A percentile compares a stretch with the other conserved stretches of the same genome.
phyloP scores from a whole-genome alignment of 1,140 invertebrate species.

The Whitmania pigra region DNA sequence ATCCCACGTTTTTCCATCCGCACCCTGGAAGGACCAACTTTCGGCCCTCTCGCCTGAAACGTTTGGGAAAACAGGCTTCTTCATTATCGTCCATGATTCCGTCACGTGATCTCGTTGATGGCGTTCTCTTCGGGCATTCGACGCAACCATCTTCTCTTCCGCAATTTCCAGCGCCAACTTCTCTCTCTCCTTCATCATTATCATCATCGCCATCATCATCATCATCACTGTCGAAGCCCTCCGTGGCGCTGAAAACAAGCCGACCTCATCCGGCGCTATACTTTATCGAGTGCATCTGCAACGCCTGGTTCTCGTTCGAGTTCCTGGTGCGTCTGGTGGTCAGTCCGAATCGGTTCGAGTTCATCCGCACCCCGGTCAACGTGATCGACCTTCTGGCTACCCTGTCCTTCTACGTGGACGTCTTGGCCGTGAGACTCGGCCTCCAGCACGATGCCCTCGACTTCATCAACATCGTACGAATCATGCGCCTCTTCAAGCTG shows the following conservation, averaged over 20 bases:
- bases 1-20: no score
- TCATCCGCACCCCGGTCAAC: constrained; percentile 47
- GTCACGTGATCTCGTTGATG: no score
- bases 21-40: no score
- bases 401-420: constrained; percentile 89
- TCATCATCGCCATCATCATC: constrained; percentile 12
- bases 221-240: no score
- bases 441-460: constrained; percentile 80
- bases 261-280: constrained; percentile 7
- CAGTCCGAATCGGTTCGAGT: constrained; percentile 52
- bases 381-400: constrained; percentile 84
- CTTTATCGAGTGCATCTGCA: constrained; percentile 69
- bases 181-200: background rate
- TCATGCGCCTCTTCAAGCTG: constrained; percentile 92
- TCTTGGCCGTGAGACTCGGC: constrained; percentile 62
- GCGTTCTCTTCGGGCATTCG: background rate
- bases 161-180: background rate
- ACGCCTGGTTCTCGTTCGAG: constrained; percentile 91
- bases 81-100: no score
- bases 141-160: background rate
- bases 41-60: no score
- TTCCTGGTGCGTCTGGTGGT: constrained; percentile 71
- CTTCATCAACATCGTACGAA: constrained; percentile 96
- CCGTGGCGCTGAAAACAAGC: background rate
- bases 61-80: no score